Conservation (phyloP, 1,140 invertebrate genomes). For the Drosophila ogumai region DNA sequence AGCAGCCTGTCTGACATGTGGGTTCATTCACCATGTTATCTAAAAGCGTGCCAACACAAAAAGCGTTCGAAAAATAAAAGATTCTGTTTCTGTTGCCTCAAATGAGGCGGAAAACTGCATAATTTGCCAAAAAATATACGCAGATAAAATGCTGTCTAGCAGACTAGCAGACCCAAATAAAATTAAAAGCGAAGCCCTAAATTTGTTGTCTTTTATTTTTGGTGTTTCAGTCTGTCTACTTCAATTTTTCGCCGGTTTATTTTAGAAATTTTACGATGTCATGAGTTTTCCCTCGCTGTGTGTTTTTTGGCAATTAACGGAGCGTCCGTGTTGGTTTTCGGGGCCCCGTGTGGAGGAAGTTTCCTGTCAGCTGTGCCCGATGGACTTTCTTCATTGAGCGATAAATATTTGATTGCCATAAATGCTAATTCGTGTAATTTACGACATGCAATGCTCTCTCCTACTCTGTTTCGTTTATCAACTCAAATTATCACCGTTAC, state of each 20-base stretch:
- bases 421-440: constrained; percentile 60
- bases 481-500: constrained; percentile 48
- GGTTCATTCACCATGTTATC: constrained; percentile 76
- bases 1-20: constrained; percentile 61
- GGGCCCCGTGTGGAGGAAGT: constrained; percentile 10
- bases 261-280: constrained; percentile 72
- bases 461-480: constrained; percentile 36
- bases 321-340: constrained; percentile 26
- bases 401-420: constrained; percentile 69
- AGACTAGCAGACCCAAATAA: constrained; percentile 27
- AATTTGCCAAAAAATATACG: constrained; percentile 48
- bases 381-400: constrained; percentile 53
- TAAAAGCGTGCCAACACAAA: constrained; percentile 63
- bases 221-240: constrained; percentile 45
- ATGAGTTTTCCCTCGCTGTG: constrained; percentile 30
- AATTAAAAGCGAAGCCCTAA: constrained; percentile 35
- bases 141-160: constrained; percentile 39
- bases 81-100: constrained; percentile 47
- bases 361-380: constrained; percentile 41
- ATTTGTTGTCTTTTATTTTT: constrained; percentile 57
- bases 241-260: constrained; percentile 69
- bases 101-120: constrained; percentile 56
- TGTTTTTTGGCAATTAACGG: constrained; percentile 53
- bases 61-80: constrained; percentile 25
- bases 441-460: constrained; percentile 42